Conservation (phyloP, 2,113 vertebrate genomes). For the Ammodytes marinus region DNA sequence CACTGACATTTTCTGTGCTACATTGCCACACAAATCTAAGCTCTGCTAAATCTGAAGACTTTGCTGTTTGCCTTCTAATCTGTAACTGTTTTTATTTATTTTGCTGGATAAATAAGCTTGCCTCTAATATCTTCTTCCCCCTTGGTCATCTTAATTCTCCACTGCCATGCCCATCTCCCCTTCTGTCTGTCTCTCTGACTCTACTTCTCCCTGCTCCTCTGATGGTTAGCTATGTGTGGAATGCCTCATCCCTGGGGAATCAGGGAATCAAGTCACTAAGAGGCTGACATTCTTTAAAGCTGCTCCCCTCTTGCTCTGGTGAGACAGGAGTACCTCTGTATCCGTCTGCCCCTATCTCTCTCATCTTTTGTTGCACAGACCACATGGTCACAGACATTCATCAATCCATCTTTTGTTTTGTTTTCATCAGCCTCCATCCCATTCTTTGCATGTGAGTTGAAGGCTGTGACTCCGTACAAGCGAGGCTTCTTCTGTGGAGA, state of each 20-base stretch:
- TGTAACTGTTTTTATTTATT: too few species aligned
- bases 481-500: constrained; percentile 88
- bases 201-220: constrained; percentile 31
- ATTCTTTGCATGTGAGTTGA: constrained; percentile 85
- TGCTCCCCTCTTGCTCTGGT: constrained; percentile 16
- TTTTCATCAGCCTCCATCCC: constrained; percentile 84
- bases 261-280: constrained; percentile 62
- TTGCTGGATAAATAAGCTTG: too few species aligned
- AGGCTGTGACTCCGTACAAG: constrained; percentile 79
- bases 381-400: constrained; percentile 52
- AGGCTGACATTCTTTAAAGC: constrained; percentile 60
- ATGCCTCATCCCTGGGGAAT: constrained; percentile 69
- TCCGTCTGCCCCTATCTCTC: neutral
- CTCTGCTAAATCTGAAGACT: too few species aligned
- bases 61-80: too few species aligned
- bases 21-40: neutral
- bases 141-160: constrained; percentile 55
- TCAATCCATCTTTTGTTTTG: constrained; percentile 66
- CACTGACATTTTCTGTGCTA: constrained; percentile 27
- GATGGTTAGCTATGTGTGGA: constrained; percentile 73
- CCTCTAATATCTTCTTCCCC: constrained; percentile 31
- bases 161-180: constrained; percentile 36
- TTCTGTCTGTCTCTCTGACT: constrained; percentile 22
- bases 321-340: constrained; percentile 30
- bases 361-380: constrained; percentile 7